Evolutionary conservation across 1,140 invertebrate species (phyloP).

Genomic region (Scaptomyza graminum): DNA sequence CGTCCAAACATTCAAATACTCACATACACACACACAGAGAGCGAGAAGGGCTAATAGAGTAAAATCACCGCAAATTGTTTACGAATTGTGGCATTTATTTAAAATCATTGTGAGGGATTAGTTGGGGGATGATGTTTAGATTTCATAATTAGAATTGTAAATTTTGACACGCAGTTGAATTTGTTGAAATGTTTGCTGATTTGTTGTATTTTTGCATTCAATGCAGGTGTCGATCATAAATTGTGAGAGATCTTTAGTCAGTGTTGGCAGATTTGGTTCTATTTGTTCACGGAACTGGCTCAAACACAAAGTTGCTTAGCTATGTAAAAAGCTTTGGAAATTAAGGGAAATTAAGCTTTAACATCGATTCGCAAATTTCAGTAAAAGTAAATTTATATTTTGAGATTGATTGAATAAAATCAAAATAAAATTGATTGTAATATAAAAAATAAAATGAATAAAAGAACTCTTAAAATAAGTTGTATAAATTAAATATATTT

Average conservation of each 20-base stretch:
- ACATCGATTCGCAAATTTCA: no score
- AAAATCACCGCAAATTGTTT: conserved; percentile 60
- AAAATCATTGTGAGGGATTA: conserved; percentile 51
- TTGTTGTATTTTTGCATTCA: neutral
- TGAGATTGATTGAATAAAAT: no score
- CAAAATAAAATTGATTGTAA: no score
- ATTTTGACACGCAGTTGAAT: conserved; percentile 25
- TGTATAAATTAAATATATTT: no score
- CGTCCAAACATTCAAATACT: no score
- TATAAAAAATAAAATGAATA: no score
- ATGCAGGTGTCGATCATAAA: conserved; percentile 18
- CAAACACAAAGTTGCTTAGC: no score
- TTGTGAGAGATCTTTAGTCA: neutral
- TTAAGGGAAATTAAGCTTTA: no score
- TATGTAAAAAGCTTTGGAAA: no score
- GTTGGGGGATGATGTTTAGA: conserved; percentile 18
- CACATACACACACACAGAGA: neutral
- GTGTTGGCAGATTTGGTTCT: neutral
- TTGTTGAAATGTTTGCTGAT: neutral
- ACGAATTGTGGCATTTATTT: conserved; percentile 63
- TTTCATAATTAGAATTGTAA: conserved; percentile 37
- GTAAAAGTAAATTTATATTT: no score
- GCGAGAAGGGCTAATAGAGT: conserved; percentile 2
- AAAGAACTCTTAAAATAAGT: no score
- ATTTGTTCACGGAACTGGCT: no score